These are phyloP conservation scores for Orius insidiosus DNA, from an alignment of 1,140 invertebrate species.

Conservation along the genomic window DNA sequence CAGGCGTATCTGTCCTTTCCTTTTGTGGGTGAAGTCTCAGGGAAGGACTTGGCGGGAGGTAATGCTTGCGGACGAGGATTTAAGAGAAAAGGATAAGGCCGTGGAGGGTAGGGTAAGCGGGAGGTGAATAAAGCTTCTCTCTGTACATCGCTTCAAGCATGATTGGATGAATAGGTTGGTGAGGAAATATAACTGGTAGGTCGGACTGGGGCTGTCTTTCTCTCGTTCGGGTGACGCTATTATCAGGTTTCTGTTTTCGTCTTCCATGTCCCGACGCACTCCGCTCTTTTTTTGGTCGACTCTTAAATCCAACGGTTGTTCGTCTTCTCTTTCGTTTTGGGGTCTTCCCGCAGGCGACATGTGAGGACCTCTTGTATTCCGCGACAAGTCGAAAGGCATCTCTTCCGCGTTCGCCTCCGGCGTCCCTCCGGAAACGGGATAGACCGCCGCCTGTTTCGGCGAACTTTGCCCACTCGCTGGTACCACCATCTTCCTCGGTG, in stretches of 20 bases:
- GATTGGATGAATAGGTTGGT: slow-evolving; percentile 41
- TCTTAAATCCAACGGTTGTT: slow-evolving; percentile 65
- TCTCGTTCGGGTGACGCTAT: slow-evolving; percentile 26
- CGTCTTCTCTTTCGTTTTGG: slow-evolving; percentile 33
- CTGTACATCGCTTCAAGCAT: slow-evolving; percentile 54
- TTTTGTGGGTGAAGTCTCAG: slow-evolving; percentile 24
- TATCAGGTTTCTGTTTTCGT: slow-evolving; percentile 58
- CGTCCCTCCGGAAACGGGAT: slow-evolving; percentile 40
- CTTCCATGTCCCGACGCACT: slow-evolving; percentile 34
- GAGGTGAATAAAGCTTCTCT: slow-evolving; percentile 31
- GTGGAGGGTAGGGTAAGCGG: slow-evolving; percentile 25
- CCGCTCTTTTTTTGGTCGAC: slow-evolving; percentile 56
- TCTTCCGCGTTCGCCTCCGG: slow-evolving; percentile 28
- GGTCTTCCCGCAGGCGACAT: slow-evolving; percentile 27
- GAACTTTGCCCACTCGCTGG: slow-evolving; percentile 35
- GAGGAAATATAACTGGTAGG: slow-evolving; percentile 13
- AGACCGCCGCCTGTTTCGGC: slow-evolving; percentile 51
- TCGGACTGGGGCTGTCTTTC: not conserved
- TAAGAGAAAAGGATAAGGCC: slow-evolving; percentile 27
- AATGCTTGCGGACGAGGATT: slow-evolving; percentile 24
- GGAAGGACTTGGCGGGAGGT: slow-evolving; percentile 21
- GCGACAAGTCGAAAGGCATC: slow-evolving; percentile 39
- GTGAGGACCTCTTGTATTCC: slow-evolving; percentile 27
- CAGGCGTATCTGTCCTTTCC: slow-evolving; percentile 77
- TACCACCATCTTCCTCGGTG: slow-evolving; percentile 51